Percentiles rank a stretch among this genome's conserved stretches.
phyloP scores from a whole-genome alignment of 2,888 invertebrate species.

The Cryptus armator region DNA sequence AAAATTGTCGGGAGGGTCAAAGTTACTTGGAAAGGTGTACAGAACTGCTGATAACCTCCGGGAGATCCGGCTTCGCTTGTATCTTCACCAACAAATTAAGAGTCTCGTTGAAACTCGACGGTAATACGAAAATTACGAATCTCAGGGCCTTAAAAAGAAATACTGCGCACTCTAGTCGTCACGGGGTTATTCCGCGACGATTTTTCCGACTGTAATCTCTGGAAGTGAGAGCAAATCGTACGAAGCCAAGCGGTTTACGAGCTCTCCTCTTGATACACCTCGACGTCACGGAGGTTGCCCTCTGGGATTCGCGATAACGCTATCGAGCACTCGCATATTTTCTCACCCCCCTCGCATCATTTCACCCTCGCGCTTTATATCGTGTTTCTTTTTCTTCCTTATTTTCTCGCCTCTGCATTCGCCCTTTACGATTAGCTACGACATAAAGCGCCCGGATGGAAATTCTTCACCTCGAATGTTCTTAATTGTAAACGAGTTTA shows the following conservation, averaged over 20 bases:
- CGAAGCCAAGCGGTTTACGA: conserved; percentile 60
- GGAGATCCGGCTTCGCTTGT: background rate
- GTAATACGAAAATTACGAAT: background rate
- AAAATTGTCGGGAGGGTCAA: background rate
- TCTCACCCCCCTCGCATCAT: conserved; percentile 31
- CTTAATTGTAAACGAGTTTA: background rate
- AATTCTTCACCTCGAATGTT: background rate
- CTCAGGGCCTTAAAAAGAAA: background rate
- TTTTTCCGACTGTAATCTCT: conserved; percentile 48
- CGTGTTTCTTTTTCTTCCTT: conserved; percentile 20
- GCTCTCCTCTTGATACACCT: conserved; percentile 49
- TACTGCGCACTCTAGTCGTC: background rate
- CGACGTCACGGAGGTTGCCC: conserved; percentile 52
- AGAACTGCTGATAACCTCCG: background rate
- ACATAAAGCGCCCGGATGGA: background rate
- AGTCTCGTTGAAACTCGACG: background rate
- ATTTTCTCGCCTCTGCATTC: conserved; percentile 37
- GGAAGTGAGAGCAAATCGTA: conserved; percentile 14
- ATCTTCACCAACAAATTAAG: background rate
- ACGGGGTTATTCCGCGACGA: conserved; percentile 43
- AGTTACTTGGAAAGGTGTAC: background rate
- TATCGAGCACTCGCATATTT: conserved; percentile 69
- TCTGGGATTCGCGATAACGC: conserved; percentile 66
- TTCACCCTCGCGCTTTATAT: conserved; percentile 12
- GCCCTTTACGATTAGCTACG: conserved; percentile 8